These are phyloP conservation scores for Lepeophtheirus salmonis DNA, from an alignment of 1,140 invertebrate genomes.

Conservation along the genomic window DNA sequence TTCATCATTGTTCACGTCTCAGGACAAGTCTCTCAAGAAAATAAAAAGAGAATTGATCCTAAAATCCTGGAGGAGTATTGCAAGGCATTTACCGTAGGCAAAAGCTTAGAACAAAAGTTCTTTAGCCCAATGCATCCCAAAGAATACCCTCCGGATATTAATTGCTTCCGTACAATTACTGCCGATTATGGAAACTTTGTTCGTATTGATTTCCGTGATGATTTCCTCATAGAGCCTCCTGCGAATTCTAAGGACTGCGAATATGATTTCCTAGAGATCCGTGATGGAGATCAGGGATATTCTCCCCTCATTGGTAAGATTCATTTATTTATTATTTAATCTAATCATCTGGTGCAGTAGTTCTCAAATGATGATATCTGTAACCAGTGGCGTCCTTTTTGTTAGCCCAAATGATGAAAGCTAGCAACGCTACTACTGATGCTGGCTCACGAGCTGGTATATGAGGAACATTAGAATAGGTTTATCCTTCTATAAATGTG, in stretches of 20 bases:
- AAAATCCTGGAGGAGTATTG: constrained; percentile 25
- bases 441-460: too few species aligned
- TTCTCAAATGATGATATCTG: too few species aligned
- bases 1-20: too few species aligned
- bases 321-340: too few species aligned
- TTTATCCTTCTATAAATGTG: too few species aligned
- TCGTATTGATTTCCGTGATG: constrained; percentile 55
- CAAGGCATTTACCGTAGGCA: constrained; percentile 36
- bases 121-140: constrained; percentile 49
- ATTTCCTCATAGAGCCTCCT: constrained; percentile 52
- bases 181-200: constrained; percentile 50
- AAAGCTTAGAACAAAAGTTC: constrained; percentile 39
- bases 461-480: too few species aligned
- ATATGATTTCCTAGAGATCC: constrained; percentile 61
- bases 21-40: constrained; percentile 16
- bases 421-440: too few species aligned
- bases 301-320: constrained; percentile 15
- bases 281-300: constrained; percentile 14
- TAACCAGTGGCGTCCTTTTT: too few species aligned
- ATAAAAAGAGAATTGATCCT: constrained; percentile 20
- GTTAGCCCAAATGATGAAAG: too few species aligned
- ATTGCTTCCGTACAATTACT: constrained; percentile 47
- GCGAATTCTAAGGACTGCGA: constrained; percentile 37
- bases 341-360: too few species aligned
- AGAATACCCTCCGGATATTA: constrained; percentile 44